Base-by-base conservation (phyloP, 2,113 vertebrate genomes). In the Brevimyrus niger region DNA sequence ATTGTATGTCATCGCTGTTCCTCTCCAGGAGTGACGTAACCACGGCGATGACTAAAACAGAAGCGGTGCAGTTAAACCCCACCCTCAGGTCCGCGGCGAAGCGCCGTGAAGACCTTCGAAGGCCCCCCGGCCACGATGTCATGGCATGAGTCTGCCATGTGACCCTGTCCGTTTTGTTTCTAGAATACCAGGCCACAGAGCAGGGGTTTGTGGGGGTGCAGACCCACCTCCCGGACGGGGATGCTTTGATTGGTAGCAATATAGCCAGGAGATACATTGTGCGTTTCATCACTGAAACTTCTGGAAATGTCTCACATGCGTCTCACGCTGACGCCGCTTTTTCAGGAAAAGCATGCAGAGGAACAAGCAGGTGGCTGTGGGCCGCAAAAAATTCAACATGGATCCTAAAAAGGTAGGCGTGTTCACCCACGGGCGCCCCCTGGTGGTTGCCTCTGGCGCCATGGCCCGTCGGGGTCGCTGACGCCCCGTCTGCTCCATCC, bases 301-400 rank as follows among this genome's bases (percentile, higher is more conserved):
- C 10, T 84, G 38, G 23, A 10, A 19, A 42, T 31, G 48, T 84
- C n/a, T 55, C 44, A 38, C 55, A 27, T 23, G 27, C 21, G 5
- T 44, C 15, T 5, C 38, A 89, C 44, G 2, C 7, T 48, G 0
- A 38, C 2, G 4, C 0, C 50, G 42, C 50, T 80, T 90, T 82
- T 91, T 91, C 92, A 99, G 98, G 96, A 99, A 99, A 92, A 99
- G 96, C 92, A 98, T 99, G 97, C 98, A 99, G 95, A 97, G 98
- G 94, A 99, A 96, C 93, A 99, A 99, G 93, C 98, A 99, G 94
- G 97, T 99, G 93, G 97, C 98, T 44, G 98, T 99, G 96, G 98
- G 98, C 94, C 97, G 98, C 89, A 99, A 99, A 92, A 99, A 99
- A 91, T 99, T 99, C 92, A 99, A 99, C 92, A 99, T 99, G 98